These are phyloP conservation scores for Centropus unirufus DNA, from an alignment of 2,113 vertebrate genomes.

Conservation along the genomic window DNA sequence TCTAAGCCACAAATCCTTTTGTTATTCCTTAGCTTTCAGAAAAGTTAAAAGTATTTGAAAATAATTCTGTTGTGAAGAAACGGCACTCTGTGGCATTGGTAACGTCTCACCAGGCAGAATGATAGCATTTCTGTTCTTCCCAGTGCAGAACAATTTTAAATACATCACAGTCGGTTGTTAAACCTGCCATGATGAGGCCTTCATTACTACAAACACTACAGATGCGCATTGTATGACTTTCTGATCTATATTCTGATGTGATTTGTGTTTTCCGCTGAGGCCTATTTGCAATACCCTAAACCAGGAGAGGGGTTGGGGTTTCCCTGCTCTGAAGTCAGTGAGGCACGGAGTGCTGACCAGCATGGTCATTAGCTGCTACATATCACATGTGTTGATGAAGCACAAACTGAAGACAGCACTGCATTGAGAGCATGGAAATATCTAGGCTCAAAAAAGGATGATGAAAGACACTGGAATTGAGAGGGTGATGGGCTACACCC, in stretches of 20 bases:
- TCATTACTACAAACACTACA: background rate
- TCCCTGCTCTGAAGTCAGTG: background rate
- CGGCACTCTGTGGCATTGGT: background rate
- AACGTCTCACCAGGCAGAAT: background rate
- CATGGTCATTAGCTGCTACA: background rate
- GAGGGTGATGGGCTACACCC: background rate
- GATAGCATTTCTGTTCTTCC: background rate
- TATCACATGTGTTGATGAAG: background rate
- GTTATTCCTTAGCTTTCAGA: background rate
- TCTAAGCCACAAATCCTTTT: background rate
- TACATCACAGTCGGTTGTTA: background rate
- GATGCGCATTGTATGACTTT: background rate
- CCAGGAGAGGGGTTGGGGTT: rapidly evolving
- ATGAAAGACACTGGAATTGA: background rate
- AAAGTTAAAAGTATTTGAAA: background rate
- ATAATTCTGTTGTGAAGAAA: background rate
- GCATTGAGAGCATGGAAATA: background rate
- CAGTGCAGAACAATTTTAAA: background rate
- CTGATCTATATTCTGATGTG: background rate
- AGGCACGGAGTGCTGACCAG: rapidly evolving
- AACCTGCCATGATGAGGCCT: background rate
- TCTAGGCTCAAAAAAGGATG: background rate
- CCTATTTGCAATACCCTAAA: background rate
- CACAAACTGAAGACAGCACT: background rate
- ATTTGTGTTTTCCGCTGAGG: background rate